Percentiles rank a stretch among this genome's conserved stretches.
Conservation (phyloP, 1,140 invertebrate genomes). For the Drosophila tani region DNA sequence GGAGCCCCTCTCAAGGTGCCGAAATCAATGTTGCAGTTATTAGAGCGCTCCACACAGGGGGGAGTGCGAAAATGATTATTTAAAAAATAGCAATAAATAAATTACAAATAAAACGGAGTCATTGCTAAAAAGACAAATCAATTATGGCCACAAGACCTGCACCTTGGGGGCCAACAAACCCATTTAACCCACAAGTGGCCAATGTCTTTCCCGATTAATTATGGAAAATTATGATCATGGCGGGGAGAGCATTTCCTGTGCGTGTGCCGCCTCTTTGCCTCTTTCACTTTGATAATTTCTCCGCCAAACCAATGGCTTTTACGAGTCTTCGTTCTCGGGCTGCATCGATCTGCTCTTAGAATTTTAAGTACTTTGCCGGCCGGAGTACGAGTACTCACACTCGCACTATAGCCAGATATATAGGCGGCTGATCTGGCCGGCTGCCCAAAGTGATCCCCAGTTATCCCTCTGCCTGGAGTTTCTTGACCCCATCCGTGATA, state of each 20-base stretch:
- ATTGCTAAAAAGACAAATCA: conserved; percentile 72
- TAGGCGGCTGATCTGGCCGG: conserved; percentile 26
- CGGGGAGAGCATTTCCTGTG: conserved; percentile 77
- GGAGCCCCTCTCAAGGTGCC: conserved; percentile 17
- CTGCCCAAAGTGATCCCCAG: conserved; percentile 36
- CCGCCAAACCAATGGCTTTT: conserved; percentile 46
- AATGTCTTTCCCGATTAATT: conserved; percentile 76
- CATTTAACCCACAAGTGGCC: conserved; percentile 78
- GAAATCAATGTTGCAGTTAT: conserved; percentile 79
- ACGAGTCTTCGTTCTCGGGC: conserved; percentile 32
- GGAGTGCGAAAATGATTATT: conserved; percentile 5
- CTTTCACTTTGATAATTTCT: conserved; percentile 75
- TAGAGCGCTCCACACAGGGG: conserved; percentile 60
- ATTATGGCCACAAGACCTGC: conserved; percentile 25
- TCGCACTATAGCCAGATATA: conserved; percentile 10
- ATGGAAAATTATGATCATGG: conserved; percentile 78
- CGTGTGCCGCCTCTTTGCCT: conserved; percentile 18
- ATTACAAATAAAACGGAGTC: conserved; percentile 62
- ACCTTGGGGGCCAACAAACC: conserved; percentile 69
- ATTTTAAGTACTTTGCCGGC: conserved; percentile 64
- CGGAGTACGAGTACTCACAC: background rate
- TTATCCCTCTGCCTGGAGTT: conserved; percentile 7
- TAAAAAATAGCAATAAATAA: background rate
- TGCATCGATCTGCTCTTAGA: conserved; percentile 68
- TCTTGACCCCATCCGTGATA: conserved; percentile 24